phyloP scores from a whole-genome alignment of 2,888 invertebrate species.

The Caenorhabditis parvicauda region DNA sequence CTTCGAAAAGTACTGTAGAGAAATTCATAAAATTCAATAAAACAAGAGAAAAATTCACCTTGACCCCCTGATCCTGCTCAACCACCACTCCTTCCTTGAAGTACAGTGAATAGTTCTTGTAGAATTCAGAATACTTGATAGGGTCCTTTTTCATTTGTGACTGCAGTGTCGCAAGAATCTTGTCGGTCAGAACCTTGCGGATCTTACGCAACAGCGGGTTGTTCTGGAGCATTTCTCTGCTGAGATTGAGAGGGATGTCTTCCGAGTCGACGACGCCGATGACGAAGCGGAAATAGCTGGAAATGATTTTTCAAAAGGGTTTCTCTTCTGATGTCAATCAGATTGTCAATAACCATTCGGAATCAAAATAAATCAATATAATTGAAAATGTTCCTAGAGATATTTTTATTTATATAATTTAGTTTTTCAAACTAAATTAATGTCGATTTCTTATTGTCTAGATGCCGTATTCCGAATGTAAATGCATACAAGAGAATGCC shows the following conservation, averaged over 20 bases:
- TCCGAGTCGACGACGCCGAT: constrained; percentile 97
- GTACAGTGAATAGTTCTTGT: constrained; percentile 86
- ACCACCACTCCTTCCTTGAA: constrained; percentile 92
- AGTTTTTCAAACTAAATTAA: not conserved
- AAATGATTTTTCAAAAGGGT: constrained; percentile 72
- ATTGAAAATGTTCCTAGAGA: not conserved
- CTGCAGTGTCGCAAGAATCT: constrained; percentile 65
- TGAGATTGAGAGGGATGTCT: constrained; percentile 94
- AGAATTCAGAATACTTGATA: constrained; percentile 80
- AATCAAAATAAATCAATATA: constrained; percentile 67
- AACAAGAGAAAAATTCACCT: constrained; percentile 68
- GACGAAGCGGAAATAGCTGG: constrained; percentile 85
- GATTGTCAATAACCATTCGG: constrained; percentile 76
- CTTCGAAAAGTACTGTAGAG: no score
- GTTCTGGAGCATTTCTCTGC: constrained; percentile 90
- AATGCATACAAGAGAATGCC: no score
- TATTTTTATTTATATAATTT: no score
- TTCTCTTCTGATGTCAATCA: constrained; percentile 73
- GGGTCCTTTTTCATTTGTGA: constrained; percentile 78
- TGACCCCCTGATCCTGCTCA: constrained; percentile 77
- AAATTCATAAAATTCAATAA: not conserved
- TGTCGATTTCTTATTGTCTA: not conserved
- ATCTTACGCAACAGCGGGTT: constrained; percentile 85
- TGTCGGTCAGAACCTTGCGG: constrained; percentile 78
- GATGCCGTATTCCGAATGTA: no score